Evolutionary conservation across 2,797 vertebrate species (phyloP).

Genomic region (Lepidocolaptes lacrymiger): DNA sequence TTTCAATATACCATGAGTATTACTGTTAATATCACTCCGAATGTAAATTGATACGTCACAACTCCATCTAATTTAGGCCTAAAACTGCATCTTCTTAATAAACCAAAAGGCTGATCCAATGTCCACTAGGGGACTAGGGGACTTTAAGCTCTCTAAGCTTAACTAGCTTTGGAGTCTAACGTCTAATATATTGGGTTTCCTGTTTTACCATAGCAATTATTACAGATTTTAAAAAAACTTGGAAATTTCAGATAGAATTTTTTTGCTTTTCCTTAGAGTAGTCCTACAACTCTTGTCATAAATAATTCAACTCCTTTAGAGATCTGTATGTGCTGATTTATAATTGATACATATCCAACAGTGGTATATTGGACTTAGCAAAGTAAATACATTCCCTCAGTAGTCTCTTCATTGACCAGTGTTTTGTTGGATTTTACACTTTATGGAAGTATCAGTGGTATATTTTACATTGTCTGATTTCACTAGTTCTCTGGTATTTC

Average conservation of each 20-base stretch:
- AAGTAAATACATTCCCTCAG: neutral
- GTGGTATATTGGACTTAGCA: neutral
- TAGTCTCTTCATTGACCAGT: neutral
- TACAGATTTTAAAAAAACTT: neutral
- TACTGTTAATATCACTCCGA: neutral
- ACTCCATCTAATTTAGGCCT: neutral
- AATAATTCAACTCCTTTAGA: constrained; percentile 48
- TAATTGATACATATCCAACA: neutral
- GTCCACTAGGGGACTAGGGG: neutral
- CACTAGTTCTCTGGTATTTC: neutral
- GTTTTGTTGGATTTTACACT: neutral
- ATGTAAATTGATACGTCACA: neutral
- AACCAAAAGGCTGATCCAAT: neutral
- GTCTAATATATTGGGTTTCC: neutral
- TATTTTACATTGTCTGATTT: neutral
- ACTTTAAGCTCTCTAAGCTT: constrained; percentile 11
- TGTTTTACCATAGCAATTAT: neutral
- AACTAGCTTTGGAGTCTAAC: neutral
- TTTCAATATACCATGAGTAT: neutral
- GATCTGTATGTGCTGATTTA: neutral
- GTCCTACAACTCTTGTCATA: neutral
- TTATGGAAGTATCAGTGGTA: neutral
- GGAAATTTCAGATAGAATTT: neutral
- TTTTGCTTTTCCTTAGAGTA: constrained; percentile 12
- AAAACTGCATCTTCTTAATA: constrained; percentile 9